These are phyloP conservation scores for Oceanodroma leucorhoa DNA, from an alignment of 2,797 vertebrate genomes.

Conservation along the genomic window DNA sequence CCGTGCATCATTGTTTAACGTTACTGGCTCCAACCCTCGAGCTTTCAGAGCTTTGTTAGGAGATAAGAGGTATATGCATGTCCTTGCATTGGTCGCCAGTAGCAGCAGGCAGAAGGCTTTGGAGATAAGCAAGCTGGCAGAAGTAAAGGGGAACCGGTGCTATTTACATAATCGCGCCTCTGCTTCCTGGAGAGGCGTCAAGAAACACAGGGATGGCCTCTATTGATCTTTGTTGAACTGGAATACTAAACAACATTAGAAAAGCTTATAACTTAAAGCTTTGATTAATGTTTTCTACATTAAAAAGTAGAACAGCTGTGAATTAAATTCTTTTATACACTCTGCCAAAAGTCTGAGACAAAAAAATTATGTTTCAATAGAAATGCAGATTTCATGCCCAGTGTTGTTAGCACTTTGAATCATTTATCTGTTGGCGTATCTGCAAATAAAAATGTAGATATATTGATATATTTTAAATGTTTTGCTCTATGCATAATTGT, in stretches of 20 bases:
- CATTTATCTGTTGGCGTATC: conserved; percentile 24
- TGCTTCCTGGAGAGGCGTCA: conserved; percentile 81
- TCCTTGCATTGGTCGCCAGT: conserved; percentile 74
- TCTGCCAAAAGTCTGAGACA: conserved; percentile 72
- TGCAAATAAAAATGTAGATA: neutral
- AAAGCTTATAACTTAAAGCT: conserved; percentile 80
- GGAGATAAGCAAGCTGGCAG: conserved; percentile 83
- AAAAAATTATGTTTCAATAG: conserved; percentile 54
- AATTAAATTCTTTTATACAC: conserved; percentile 77
- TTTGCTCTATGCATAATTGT: neutral
- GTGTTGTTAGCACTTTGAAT: conserved; percentile 44
- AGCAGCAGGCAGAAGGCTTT: conserved; percentile 83
- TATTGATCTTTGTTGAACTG: conserved; percentile 87
- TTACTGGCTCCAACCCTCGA: conserved; percentile 70
- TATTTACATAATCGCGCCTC: conserved; percentile 88
- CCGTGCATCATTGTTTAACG: conserved; percentile 76
- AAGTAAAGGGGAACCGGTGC: conserved; percentile 67
- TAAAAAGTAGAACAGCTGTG: conserved; percentile 80
- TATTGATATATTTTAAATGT: neutral
- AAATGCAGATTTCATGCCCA: conserved; percentile 49
- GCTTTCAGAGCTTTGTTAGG: conserved; percentile 78
- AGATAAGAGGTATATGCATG: conserved; percentile 80
- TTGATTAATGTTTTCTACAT: conserved; percentile 81
- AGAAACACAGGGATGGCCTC: conserved; percentile 82
- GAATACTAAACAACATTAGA: conserved; percentile 81